Percentiles rank a stretch among this genome's conserved stretches.
Evolutionary conservation across 2,797 vertebrate species (phyloP).

Genomic region (Pseudochirops cupreus): DNA sequence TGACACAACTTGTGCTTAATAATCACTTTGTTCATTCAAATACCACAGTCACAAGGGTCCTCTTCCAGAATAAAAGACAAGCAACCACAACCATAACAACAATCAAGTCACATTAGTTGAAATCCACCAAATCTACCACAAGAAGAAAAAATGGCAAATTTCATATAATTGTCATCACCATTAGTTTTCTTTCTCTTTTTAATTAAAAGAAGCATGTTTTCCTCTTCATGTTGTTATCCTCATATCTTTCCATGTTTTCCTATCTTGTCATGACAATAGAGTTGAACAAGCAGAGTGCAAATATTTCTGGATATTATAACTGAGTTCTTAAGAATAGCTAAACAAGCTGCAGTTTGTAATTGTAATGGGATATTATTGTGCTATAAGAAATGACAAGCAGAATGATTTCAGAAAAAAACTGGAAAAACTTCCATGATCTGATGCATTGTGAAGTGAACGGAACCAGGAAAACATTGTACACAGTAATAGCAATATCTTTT

Average conservation of each 20-base stretch:
- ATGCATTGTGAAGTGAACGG: too few relatives aligned
- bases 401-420: too few relatives aligned
- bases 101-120: not conserved
- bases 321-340: not conserved
- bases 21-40: not conserved
- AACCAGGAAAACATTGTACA: too few relatives aligned
- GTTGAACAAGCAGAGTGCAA: not conserved
- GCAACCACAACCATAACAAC: too few relatives aligned
- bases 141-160: not conserved
- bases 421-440: too few relatives aligned
- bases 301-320: rapidly evolving
- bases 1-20: not conserved
- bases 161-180: rapidly evolving
- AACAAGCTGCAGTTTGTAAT: too few relatives aligned
- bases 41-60: not conserved
- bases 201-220: rapidly evolving
- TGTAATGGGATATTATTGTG: too few relatives aligned
- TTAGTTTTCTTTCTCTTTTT: rapidly evolving
- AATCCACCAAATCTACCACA: not conserved
- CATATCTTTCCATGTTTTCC: rapidly evolving
- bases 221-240: rapidly evolving
- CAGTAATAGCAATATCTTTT: too few relatives aligned
- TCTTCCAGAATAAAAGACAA: too few relatives aligned
- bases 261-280: rapidly evolving
- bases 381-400: too few relatives aligned